Evolutionary conservation across 2,888 invertebrate species (phyloP).

Genomic region (Cerceris rybyensis): DNA sequence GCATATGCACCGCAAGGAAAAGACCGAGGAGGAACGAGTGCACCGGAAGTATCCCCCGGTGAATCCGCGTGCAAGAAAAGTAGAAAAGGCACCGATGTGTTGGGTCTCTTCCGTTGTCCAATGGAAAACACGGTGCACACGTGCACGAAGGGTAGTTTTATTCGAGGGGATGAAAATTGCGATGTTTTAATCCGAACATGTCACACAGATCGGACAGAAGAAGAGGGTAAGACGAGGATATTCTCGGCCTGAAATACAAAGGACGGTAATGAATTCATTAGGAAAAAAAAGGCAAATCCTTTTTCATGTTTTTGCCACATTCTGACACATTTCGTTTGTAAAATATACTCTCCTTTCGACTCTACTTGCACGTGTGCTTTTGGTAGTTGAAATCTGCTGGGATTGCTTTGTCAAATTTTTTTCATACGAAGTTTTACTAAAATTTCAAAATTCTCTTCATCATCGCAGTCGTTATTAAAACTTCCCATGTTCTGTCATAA

Average conservation of each 20-base stretch:
- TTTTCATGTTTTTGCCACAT: not conserved
- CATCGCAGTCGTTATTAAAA: no score
- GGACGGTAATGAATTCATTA: slow-evolving; percentile 34
- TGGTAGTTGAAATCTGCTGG: no score
- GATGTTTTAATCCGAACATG: slow-evolving; percentile 45
- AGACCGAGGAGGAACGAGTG: slow-evolving; percentile 14
- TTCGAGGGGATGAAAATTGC: slow-evolving; percentile 42
- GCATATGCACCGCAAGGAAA: not conserved
- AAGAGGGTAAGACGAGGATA: slow-evolving; percentile 41
- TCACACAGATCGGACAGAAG: slow-evolving; percentile 38
- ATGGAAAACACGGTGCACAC: slow-evolving; percentile 8
- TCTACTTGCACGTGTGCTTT: no score
- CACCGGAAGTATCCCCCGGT: slow-evolving; percentile 12
- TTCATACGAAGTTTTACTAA: no score
- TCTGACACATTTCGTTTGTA: slow-evolving; percentile 21
- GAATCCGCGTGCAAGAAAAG: not conserved
- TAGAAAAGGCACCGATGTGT: not conserved
- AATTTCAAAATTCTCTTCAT: no score
- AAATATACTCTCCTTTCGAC: no score
- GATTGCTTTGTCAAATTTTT: no score
- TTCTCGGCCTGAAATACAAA: slow-evolving; percentile 1
- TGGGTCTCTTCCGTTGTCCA: not conserved
- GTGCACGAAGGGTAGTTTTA: slow-evolving; percentile 31
- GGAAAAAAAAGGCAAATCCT: slow-evolving; percentile 22
- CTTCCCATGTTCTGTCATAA: no score